A percentile compares a stretch with the other conserved stretches of the same genome.
These are phyloP conservation scores for Natrix natrix DNA, from an alignment of 2,797 vertebrate genomes.

Conservation along the genomic window DNA sequence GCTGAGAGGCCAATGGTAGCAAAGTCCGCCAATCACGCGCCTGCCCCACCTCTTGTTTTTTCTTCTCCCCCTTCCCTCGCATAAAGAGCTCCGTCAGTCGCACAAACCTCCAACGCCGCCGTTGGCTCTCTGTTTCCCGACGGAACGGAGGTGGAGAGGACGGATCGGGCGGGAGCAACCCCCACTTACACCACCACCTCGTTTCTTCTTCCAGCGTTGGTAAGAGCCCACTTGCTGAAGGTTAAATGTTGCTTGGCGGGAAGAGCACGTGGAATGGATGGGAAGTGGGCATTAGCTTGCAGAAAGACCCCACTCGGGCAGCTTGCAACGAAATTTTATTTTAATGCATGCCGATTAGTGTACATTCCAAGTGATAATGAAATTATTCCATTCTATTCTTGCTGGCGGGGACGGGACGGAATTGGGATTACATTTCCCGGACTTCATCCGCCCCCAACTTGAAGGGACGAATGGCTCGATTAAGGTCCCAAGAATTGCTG, in stretches of 20 bases:
- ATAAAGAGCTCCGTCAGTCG: background rate
- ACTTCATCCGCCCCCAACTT: background rate
- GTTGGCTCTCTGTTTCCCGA: background rate
- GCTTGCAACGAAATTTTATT: background rate
- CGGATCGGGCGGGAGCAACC: too few relatives aligned
- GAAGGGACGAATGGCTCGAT: background rate
- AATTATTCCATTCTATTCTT: background rate
- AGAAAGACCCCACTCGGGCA: background rate
- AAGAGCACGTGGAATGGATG: background rate
- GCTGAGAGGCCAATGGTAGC: background rate
- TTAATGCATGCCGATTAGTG: background rate
- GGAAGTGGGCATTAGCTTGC: too few relatives aligned
- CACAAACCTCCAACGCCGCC: background rate
- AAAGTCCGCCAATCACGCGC: background rate
- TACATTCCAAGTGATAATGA: background rate
- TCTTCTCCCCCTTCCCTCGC: fast-evolving
- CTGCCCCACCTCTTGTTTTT: slow-evolving; percentile 4
- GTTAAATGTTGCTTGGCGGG: too few relatives aligned
- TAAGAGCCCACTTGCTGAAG: background rate
- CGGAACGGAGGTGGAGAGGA: background rate
- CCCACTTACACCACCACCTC: background rate
- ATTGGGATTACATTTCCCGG: background rate
- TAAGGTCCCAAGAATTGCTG: too few relatives aligned
- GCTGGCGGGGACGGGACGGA: too few relatives aligned
- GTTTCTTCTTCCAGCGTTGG: background rate